Base-by-base conservation (phyloP, 2,888 invertebrate species). In the Amblyteles armatorius region DNA sequence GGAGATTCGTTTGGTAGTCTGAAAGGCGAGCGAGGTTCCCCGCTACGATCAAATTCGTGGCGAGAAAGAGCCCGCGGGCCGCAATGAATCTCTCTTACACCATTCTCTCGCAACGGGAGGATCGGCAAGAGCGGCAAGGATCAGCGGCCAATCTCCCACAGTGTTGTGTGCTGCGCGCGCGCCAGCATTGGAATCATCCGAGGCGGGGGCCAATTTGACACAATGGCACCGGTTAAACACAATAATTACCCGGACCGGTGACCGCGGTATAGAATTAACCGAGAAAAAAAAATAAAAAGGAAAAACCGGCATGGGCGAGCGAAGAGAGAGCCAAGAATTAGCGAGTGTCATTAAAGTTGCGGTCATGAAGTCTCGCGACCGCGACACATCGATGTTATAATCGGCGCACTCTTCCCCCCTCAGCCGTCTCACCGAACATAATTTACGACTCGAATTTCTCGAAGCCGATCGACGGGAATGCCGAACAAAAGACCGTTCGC, bases 211-310 rank as follows among this genome's bases (percentile, higher is more conserved):
- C 85, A 85, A 85, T 85, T 85, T 79, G 85, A 85, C 79, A 85
- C 85, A 85, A 85, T 85, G 79, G 79, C 67, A 82, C 76, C 79
- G 82, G 82, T 79, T 82, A 85, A 85, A 85, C 79, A 82, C 85
- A 85, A 85, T 85, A 85, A 85, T 85, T 85, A 79, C 71, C 79
- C 71, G 76, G 57, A 29, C 22, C 22, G 60, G 60, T 67, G 82
- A 67, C 79, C 76, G 52, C 22, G 85, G 16, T 67, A 67, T 76
- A 40, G 74, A 79, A 79, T 84, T 81, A 44, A 77, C 50, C 36
- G 40, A 50, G 50, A 40, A 63, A 26, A 19, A 72, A 77, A 72
- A 77, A 55, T 5, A 9, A 40, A 52, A 36, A 63, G 72, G 68
- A 63, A 36, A 60, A 74, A 60, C 3, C 57, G 11, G 52, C 48